Percentiles rank a stretch among this genome's conserved stretches.
phyloP scores from a whole-genome alignment of 2,797 vertebrate genomes.

The Lemur catta region DNA sequence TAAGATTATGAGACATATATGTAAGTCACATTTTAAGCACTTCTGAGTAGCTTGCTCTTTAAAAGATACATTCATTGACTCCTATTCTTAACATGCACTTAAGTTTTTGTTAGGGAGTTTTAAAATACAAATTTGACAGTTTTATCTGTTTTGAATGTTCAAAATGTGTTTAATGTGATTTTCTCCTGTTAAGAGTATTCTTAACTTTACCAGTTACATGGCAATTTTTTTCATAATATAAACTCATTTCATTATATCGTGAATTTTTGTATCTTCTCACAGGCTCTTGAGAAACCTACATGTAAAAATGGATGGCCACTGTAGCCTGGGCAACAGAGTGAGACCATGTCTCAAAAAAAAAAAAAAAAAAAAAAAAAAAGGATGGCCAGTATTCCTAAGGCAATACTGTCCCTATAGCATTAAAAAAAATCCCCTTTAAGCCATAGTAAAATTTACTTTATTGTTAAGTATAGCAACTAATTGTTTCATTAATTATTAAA shows the following conservation, averaged over 20 bases:
- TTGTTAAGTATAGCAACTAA: not conserved
- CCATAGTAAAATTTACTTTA: not conserved
- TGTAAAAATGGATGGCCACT: not conserved
- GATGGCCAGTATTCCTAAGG: not conserved
- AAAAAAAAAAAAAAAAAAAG: no score
- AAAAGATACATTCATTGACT: not conserved
- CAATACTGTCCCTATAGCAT: not conserved
- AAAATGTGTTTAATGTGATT: constrained; percentile 10
- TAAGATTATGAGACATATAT: not conserved
- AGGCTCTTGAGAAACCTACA: not conserved
- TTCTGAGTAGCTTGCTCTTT: not conserved
- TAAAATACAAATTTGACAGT: not conserved
- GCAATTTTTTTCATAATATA: not conserved
- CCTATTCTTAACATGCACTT: constrained; percentile 15
- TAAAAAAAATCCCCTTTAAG: not conserved
- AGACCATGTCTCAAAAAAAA: not conserved
- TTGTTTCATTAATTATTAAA: constrained; percentile 13
- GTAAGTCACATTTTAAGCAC: not conserved
- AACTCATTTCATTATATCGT: not conserved
- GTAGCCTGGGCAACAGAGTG: not conserved
- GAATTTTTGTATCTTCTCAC: not conserved
- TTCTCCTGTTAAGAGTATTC: not conserved
- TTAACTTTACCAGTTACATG: not conserved
- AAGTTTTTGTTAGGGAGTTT: not conserved
- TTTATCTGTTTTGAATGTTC: not conserved